phyloP scores from a whole-genome alignment of 2,888 invertebrate species.

The Thymelicus sylvestris region DNA sequence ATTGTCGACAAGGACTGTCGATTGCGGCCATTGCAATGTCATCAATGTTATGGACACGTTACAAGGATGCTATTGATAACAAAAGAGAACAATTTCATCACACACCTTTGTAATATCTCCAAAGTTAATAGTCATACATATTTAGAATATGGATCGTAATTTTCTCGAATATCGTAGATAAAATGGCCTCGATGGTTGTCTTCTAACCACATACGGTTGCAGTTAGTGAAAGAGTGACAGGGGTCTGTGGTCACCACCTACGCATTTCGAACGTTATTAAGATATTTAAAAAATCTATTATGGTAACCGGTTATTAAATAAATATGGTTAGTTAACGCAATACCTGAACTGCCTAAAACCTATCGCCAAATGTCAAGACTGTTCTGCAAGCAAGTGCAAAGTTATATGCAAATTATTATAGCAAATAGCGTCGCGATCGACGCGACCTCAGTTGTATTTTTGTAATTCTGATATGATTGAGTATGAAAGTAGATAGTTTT shows the following conservation, averaged over 20 bases:
- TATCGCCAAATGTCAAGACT: not conserved
- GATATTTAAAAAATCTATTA: slow-evolving; percentile 8
- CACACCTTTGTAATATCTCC: too few relatives aligned
- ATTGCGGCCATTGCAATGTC: too few relatives aligned
- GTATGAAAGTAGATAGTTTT: too few relatives aligned
- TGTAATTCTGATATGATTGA: too few relatives aligned
- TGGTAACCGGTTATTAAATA: slow-evolving; percentile 18
- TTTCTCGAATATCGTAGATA: not conserved
- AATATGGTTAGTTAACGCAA: slow-evolving; percentile 4
- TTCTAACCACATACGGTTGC: slow-evolving; percentile 6
- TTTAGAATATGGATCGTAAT: too few relatives aligned
- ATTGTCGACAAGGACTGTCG: too few relatives aligned
- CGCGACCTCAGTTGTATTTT: too few relatives aligned
- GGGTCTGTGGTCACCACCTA: slow-evolving; percentile 14
- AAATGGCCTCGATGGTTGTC: not conserved
- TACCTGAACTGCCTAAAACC: not conserved
- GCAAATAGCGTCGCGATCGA: too few relatives aligned
- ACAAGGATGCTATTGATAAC: too few relatives aligned
- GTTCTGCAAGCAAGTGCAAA: not conserved
- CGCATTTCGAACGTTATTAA: not conserved
- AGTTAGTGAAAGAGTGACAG: slow-evolving; percentile 16
- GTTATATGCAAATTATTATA: not conserved
- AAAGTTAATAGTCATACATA: too few relatives aligned
- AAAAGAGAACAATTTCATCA: too few relatives aligned
- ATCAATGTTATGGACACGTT: too few relatives aligned